Evolutionary conservation across 2,888 invertebrate genomes (phyloP), one percentile per base, ranked within the genome.

Genomic region (Drosophila quasianomalipes): DNA sequence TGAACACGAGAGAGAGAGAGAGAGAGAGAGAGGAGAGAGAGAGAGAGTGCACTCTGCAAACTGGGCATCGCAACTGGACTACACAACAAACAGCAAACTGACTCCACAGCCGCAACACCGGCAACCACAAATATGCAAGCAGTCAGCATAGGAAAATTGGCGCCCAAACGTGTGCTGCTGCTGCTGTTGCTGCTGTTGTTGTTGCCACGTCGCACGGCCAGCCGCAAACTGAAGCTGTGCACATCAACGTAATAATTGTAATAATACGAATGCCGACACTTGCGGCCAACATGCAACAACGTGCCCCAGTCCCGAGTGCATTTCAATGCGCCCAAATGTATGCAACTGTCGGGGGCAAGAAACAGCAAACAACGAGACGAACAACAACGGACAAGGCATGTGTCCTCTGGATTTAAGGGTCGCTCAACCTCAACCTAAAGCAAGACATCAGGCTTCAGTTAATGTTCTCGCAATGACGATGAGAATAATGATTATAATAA

Each of bases 241-340:
- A 83, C 83, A 83, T 90, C 88, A 85, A 90, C 88, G 85, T 88
- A 90, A 86, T 86, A 88, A 86, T 86, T 90, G 90, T 85, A 85
- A 90, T 86, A 88, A 85, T 90, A 70, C 79, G 73, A 85, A 83
- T 88, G 77, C 83, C 83, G 88, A 88, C 83, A 88, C 85, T 85
- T 85, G 82, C 83, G 82, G 76, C 67, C 81, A 79, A 69, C 85
- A 74, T 64, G 70, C 83, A 73, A 63, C 84, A 73, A 55, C 51
- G 28, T 51, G 28, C 19, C 28, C 10, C 12, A 47, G 30, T 51
- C 22, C 35, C 57, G 52, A 31, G 66, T 69, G 51, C 76, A 49
- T 65, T 73, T 59, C 69, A 57, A 49, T 62, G 79, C 72, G 78
- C 73, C 78, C 70, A 81, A 74, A 61, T 74, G 47, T 68, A 53